phyloP scores from a whole-genome alignment of 2,888 invertebrate species.

The Coremacera marginata region DNA sequence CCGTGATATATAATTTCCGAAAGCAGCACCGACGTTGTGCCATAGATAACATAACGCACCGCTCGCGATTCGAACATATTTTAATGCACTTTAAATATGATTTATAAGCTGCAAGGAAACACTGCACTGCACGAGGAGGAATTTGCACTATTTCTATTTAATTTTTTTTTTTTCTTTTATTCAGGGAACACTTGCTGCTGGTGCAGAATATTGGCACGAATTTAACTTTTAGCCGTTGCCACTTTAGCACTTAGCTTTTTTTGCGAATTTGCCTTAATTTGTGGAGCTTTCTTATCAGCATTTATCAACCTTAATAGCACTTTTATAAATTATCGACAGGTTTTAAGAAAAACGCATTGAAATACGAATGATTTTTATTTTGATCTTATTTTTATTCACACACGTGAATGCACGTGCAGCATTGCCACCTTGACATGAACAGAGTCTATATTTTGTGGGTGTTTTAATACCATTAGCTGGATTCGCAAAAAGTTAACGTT shows the following conservation, averaged over 20 bases:
- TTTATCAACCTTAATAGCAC: background rate
- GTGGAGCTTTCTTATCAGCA: background rate
- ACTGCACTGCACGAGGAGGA: background rate
- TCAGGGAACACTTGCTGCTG: background rate
- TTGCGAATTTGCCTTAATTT: background rate
- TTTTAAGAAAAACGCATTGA: background rate
- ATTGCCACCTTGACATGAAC: background rate
- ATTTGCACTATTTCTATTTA: background rate
- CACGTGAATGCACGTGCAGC: background rate
- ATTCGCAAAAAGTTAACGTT: no score
- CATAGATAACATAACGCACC: slow-evolving; percentile 44
- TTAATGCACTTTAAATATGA: background rate
- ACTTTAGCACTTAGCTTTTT: background rate
- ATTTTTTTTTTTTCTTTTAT: background rate
- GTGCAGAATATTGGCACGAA: background rate
- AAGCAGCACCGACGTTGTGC: slow-evolving; percentile 40
- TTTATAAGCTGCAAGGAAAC: background rate
- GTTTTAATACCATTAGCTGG: no score
- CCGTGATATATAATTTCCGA: slow-evolving; percentile 47
- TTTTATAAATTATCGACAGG: background rate
- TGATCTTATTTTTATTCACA: background rate
- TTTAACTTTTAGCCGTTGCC: background rate
- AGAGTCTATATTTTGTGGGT: no score
- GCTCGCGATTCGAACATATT: slow-evolving; percentile 42
- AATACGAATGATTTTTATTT: background rate